These are phyloP conservation scores for Aptenodytes forsteri DNA, from an alignment of 2,113 vertebrate genomes.

Conservation along the genomic window DNA sequence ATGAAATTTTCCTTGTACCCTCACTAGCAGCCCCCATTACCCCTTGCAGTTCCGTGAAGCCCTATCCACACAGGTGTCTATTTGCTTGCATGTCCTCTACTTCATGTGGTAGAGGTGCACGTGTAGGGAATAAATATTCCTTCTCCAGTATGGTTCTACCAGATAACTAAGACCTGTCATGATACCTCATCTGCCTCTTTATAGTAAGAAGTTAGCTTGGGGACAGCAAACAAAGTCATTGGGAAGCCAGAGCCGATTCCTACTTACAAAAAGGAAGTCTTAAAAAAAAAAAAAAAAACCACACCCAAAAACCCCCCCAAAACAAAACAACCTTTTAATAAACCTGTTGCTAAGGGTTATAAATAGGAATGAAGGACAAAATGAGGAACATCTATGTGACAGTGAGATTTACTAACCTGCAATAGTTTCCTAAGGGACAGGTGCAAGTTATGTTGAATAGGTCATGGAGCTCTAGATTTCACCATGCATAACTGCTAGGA, in stretches of 20 bases:
- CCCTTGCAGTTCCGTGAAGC: not conserved
- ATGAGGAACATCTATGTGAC: not conserved
- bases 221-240: not conserved
- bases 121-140: not conserved
- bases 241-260: not conserved
- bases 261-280: not conserved
- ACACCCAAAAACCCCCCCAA: rapidly evolving
- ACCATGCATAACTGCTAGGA: not conserved
- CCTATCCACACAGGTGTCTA: not conserved
- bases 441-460: not conserved
- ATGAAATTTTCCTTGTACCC: not conserved
- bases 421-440: not conserved
- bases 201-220: not conserved
- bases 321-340: not conserved
- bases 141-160: not conserved
- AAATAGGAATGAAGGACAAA: not conserved
- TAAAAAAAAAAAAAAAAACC: not conserved
- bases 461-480: not conserved
- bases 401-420: not conserved
- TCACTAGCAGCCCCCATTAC: not conserved
- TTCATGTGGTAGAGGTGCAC: not conserved
- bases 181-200: not conserved
- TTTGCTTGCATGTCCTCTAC: not conserved
- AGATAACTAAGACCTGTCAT: not conserved
- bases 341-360: not conserved